Base-by-base conservation (phyloP, 2,888 invertebrate genomes). In the Zaprionus lineosus region DNA sequence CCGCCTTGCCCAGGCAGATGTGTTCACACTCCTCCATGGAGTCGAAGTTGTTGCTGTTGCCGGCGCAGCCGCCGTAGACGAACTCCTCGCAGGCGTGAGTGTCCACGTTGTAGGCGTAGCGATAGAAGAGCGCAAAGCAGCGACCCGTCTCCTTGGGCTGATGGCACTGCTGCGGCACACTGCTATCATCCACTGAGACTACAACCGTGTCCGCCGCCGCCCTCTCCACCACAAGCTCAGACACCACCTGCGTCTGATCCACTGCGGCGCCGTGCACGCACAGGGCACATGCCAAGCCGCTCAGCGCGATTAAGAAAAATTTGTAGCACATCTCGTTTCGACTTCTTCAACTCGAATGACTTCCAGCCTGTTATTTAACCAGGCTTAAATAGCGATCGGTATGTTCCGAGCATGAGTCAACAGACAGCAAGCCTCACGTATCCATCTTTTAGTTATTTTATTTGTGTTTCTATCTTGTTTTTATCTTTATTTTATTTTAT, bases 41-140 rank as follows among this genome's bases (percentile, higher is more conserved):
- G 40, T 92, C 90, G 87, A 96, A 96, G 85, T 94, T 95, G 87
- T 96, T 96, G 68, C 92, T 91, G 86, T 96, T 96, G n/a, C 95
- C 96, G 41, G 94, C 90, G 74, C 94, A 94, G 4, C 94, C 94
- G 7, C 95, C 95, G 87, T 94, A 97, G 46, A 92, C 91, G 88
- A 97, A 97, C 41, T 94, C 92, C 39, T 93, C 91, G 86, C 97
- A 97, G 86, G 91, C 34, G 1, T 75, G 56, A 7, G 59, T 85
- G 11, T 88, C 88, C 62, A 87, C 64, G 65, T 87, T 87, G 73
- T 74, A 88, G 56, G 87, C 86, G 29, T 48, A 88, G 33, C 87
- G 86, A 63, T 86, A 75, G 70, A 88, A 87, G 2, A 86, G 61
- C 0, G 94, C 95, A 41, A 93, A 91, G 84, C 96, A 97, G 1